A percentile compares a stretch with the other conserved stretches of the same genome.
These are phyloP conservation scores for Drosophila imparisetae DNA, from an alignment of 2,888 invertebrate genomes.

Conservation along the genomic window DNA sequence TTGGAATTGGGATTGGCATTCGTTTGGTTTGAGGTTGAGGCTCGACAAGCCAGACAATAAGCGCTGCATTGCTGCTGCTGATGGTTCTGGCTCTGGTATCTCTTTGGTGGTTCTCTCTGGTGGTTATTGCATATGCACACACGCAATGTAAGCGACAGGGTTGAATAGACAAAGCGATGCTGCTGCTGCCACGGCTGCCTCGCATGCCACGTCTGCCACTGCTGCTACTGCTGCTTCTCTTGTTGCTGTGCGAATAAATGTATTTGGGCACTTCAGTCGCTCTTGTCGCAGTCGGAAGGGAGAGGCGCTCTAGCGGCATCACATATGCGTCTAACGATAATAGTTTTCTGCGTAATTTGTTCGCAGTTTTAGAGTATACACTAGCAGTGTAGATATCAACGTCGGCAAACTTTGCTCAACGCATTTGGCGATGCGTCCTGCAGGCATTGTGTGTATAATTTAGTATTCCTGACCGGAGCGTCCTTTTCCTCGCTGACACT, in stretches of 20 bases:
- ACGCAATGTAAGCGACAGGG: constrained; percentile 50
- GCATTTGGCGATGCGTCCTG: constrained; percentile 23
- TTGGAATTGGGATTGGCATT: constrained; percentile 11
- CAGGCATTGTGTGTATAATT: constrained; percentile 67
- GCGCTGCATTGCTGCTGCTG: constrained; percentile 55
- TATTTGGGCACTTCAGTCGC: constrained; percentile 71
- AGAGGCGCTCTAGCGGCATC: constrained; percentile 65
- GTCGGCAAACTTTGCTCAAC: constrained; percentile 52
- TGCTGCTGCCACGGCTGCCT: constrained; percentile 21
- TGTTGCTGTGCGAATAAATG: constrained; percentile 28
- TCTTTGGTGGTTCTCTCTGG: constrained; percentile 27
- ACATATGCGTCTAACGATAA: constrained; percentile 84
- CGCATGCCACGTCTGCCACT: constrained; percentile 9
- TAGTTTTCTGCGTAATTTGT: constrained; percentile 84
- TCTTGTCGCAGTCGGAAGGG: constrained; percentile 51
- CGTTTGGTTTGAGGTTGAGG: constrained; percentile 4
- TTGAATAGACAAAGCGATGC: constrained; percentile 63
- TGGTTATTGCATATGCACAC: constrained; percentile 66
- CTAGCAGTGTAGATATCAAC: constrained; percentile 52
- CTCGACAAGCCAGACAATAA: constrained; percentile 64
- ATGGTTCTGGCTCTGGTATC: constrained; percentile 6
- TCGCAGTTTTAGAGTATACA: constrained; percentile 68
- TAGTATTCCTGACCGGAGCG: constrained; percentile 51
- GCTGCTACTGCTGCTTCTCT: constrained; percentile 20
- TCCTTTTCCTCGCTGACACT: constrained; percentile 61